Percentiles rank a stretch among this genome's conserved stretches.
Conservation (phyloP, 2,888 invertebrate genomes). For the Gari tellinella region DNA sequence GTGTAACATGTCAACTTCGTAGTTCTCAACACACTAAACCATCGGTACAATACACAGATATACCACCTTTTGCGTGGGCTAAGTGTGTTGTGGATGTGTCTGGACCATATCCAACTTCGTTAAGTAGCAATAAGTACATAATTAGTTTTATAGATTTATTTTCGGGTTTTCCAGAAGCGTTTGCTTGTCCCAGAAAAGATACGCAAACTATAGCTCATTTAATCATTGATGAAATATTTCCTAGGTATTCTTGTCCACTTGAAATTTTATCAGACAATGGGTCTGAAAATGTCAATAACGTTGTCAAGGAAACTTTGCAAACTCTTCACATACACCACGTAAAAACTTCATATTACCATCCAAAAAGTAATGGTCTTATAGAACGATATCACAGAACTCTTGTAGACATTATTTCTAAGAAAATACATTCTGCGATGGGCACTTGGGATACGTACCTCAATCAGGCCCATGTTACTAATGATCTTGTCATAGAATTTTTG, state of each 20-base stretch:
- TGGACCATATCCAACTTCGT: slow-evolving; percentile 11
- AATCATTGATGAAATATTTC: slow-evolving; percentile 26
- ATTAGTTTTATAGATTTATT: slow-evolving; percentile 19
- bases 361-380: slow-evolving; percentile 16
- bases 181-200: slow-evolving; percentile 30
- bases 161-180: slow-evolving; percentile 27
- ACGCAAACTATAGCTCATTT: slow-evolving; percentile 31
- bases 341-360: slow-evolving; percentile 16
- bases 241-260: slow-evolving; percentile 29
- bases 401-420: slow-evolving; percentile 29
- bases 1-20: slow-evolving; percentile 1
- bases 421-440: slow-evolving; percentile 14
- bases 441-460: slow-evolving; percentile 51
- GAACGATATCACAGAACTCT: slow-evolving; percentile 34
- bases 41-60: slow-evolving; percentile 4
- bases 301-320: slow-evolving; percentile 26
- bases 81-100: slow-evolving; percentile 12
- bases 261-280: slow-evolving; percentile 38
- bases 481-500: no score
- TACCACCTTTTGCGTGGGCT: slow-evolving; percentile 8
- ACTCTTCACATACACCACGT: slow-evolving; percentile 33
- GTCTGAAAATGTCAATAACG: slow-evolving; percentile 13
- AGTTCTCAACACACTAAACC: slow-evolving; percentile 4
- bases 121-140: neutral
- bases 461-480: no score